phyloP scores from a whole-genome alignment of 2,888 invertebrate genomes.

The Hemithea aestivaria region DNA sequence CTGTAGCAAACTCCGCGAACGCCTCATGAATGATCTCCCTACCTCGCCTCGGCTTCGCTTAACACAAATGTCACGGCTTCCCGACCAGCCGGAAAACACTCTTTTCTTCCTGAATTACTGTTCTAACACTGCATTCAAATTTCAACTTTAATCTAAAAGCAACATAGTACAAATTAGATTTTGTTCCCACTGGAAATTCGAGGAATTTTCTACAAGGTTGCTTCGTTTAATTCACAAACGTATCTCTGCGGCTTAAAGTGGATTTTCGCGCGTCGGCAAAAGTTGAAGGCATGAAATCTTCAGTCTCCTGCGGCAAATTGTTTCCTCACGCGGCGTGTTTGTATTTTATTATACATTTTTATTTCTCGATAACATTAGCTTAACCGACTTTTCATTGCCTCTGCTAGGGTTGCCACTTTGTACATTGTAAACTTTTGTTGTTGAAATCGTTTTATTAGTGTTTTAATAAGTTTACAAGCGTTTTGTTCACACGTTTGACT shows the following conservation, averaged over 20 bases:
- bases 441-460: conserved; percentile 38
- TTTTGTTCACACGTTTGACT: conserved; percentile 23
- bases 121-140: conserved; percentile 36
- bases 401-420: conserved; percentile 62
- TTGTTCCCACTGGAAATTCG: conserved; percentile 47
- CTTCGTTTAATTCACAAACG: conserved; percentile 43
- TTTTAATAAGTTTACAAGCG: conserved; percentile 32
- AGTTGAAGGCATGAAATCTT: conserved; percentile 69
- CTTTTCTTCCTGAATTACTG: conserved; percentile 75
- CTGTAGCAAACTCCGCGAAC: conserved; percentile 41
- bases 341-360: conserved; percentile 80
- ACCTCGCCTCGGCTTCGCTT: conserved; percentile 70
- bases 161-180: conserved; percentile 38
- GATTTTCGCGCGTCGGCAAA: conserved; percentile 34
- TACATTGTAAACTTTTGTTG: conserved; percentile 34
- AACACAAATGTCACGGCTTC: conserved; percentile 76
- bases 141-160: conserved; percentile 34
- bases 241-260: conserved; percentile 38
- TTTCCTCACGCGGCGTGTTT: conserved; percentile 77
- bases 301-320: conserved; percentile 78
- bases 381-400: conserved; percentile 80
- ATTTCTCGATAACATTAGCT: conserved; percentile 80
- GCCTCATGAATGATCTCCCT: conserved; percentile 69
- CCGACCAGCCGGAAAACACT: conserved; percentile 76
- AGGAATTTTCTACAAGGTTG: conserved; percentile 63